Evolutionary conservation across 2,113 vertebrate genomes (phyloP).

Genomic region (Peucedramus taeniatus): DNA sequence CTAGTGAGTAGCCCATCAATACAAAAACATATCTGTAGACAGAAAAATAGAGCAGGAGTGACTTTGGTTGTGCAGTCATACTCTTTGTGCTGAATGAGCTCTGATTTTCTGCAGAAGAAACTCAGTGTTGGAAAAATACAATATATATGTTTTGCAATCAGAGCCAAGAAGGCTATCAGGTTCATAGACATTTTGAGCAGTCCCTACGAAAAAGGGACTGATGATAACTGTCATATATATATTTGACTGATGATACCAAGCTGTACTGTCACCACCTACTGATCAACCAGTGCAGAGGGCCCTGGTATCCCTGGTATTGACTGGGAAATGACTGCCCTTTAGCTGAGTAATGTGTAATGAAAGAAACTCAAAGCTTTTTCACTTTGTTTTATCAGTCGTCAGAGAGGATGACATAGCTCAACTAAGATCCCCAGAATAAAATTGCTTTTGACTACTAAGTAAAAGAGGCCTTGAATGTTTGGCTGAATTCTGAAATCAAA

Average conservation of each 20-base stretch:
- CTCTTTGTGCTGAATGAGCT: neutral
- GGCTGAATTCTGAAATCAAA: neutral
- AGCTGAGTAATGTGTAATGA: neutral
- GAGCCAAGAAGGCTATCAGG: neutral
- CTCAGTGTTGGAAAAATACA: neutral
- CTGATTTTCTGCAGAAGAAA: neutral
- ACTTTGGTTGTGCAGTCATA: neutral
- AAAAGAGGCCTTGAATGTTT: neutral
- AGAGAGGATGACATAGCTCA: neutral
- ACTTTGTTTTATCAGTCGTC: neutral
- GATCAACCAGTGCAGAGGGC: neutral
- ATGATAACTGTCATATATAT: no score
- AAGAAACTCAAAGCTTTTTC: neutral
- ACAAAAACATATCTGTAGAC: neutral
- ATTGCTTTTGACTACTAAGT: neutral
- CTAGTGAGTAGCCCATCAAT: neutral
- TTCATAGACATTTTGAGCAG: neutral
- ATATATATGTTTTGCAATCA: neutral
- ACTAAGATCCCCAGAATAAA: neutral
- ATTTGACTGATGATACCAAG: neutral
- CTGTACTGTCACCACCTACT: neutral
- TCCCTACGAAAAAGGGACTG: neutral
- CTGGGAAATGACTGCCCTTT: neutral
- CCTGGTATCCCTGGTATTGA: neutral
- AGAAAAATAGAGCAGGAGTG: neutral